Percentiles rank a stretch among this genome's conserved stretches.
These are phyloP conservation scores for Sylvilagus floridanus DNA, from an alignment of 2,797 vertebrate species.

Conservation along the genomic window DNA sequence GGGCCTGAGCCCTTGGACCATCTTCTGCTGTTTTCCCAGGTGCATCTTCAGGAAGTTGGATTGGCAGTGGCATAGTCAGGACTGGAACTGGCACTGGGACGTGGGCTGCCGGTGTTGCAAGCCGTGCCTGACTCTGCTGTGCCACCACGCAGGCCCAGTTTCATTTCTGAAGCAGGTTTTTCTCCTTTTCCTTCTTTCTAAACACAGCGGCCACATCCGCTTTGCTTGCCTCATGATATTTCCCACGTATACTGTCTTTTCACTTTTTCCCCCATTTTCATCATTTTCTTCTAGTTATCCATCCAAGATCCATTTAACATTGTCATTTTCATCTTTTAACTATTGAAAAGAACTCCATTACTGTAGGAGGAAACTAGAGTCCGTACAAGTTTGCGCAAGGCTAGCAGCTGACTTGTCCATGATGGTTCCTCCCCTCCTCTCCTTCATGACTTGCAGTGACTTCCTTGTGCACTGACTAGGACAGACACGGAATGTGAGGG, in stretches of 20 bases:
- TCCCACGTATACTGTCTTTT: not conserved
- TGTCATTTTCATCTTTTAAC: not conserved
- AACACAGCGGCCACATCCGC: not conserved
- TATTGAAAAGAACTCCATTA: not conserved
- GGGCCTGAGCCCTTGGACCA: too few species aligned
- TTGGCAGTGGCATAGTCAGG: too few species aligned
- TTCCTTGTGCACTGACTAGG: not conserved
- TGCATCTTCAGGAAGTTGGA: too few species aligned
- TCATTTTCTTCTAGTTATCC: not conserved
- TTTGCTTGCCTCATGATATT: not conserved
- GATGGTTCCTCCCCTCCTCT: not conserved
- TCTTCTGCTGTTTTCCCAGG: too few species aligned
- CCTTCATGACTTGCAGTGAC: not conserved
- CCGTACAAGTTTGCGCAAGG: not conserved
- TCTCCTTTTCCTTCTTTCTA: not conserved
- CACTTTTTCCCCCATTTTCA: not conserved
- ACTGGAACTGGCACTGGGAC: too few species aligned
- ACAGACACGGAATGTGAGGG: not conserved
- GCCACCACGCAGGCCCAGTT: too few species aligned
- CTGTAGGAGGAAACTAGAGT: not conserved
- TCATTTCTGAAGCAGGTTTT: too few species aligned
- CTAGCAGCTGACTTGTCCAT: not conserved
- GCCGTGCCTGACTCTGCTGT: too few species aligned
- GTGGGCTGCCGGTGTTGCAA: too few species aligned
- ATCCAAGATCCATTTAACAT: not conserved